Evolutionary conservation across 1,140 invertebrate species (phyloP).

Genomic region (Plodia interpunctella): DNA sequence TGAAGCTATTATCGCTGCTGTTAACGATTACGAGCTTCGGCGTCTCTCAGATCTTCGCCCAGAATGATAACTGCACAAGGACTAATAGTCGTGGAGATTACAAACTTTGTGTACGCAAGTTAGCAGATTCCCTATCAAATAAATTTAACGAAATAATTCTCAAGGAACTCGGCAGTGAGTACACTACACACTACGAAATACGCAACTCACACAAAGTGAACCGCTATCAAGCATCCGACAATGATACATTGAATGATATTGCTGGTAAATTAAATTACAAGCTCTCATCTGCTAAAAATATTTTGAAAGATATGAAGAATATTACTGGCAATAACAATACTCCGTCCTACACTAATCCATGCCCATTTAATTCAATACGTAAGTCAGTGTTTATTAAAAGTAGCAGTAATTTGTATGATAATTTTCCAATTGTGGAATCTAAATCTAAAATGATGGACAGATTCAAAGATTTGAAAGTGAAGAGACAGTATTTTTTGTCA

Average conservation of each 20-base stretch:
- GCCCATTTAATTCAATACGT: conserved; percentile 68
- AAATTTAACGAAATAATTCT: conserved; percentile 60
- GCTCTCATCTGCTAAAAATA: conserved; percentile 56
- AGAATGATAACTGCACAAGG: conserved; percentile 56
- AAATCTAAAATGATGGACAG: conserved; percentile 54
- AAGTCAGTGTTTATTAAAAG: conserved; percentile 67
- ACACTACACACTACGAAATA: conserved; percentile 55
- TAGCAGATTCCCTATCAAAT: conserved; percentile 51
- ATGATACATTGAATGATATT: conserved; percentile 46
- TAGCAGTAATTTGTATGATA: conserved; percentile 48
- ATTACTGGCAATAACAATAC: conserved; percentile 46
- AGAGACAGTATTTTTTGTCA: conserved; percentile 68
- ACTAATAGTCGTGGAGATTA: conserved; percentile 51
- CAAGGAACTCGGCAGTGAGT: conserved; percentile 62
- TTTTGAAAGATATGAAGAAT: conserved; percentile 60
- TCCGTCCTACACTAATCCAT: conserved; percentile 71
- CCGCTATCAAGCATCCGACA: conserved; percentile 46
- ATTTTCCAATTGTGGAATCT: conserved; percentile 37
- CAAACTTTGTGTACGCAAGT: conserved; percentile 47
- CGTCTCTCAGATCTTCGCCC: conserved; percentile 30
- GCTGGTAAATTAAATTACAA: conserved; percentile 60
- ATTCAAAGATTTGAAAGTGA: conserved; percentile 70
- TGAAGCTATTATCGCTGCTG: conserved; percentile 56
- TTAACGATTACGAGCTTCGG: conserved; percentile 38
- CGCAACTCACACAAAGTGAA: conserved; percentile 53